phyloP scores from a whole-genome alignment of 2,113 vertebrate species.

The Channa maculata region DNA sequence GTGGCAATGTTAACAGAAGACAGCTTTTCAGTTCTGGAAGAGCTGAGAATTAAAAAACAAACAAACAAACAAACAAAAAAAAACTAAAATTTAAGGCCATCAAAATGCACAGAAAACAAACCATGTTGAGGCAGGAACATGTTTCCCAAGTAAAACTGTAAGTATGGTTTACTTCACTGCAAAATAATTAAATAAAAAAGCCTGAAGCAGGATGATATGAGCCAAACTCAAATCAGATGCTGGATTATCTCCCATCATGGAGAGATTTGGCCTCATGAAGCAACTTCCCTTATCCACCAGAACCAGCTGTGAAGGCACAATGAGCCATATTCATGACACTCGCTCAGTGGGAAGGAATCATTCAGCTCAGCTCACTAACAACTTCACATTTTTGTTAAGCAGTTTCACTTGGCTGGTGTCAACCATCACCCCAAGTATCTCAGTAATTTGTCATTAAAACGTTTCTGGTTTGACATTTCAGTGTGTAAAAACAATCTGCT shows the following conservation, averaged over 20 bases:
- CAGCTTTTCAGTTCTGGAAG: constrained; percentile 12
- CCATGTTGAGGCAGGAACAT: constrained; percentile 16
- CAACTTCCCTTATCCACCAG: constrained; percentile 29
- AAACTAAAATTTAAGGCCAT: constrained; percentile 34
- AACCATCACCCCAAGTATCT: neutral
- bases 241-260: constrained; percentile 32
- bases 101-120: constrained; percentile 44
- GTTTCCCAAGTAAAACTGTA: constrained; percentile 2
- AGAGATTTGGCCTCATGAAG: constrained; percentile 43
- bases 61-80: too few species aligned
- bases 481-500: neutral
- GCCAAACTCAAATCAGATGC: constrained; percentile 17
- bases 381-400: constrained; percentile 38
- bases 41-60: constrained; percentile 20
- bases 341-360: constrained; percentile 21
- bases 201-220: constrained; percentile 9
- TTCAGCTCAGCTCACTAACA: constrained; percentile 11
- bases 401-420: constrained; percentile 29
- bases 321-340: constrained; percentile 39
- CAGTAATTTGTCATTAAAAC: constrained; percentile 36
- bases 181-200: neutral
- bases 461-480: constrained; percentile 21
- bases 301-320: constrained; percentile 34
- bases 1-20: constrained; percentile 14
- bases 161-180: constrained; percentile 31